These are phyloP conservation scores for Drosophila greeni DNA, from an alignment of 2,888 invertebrate genomes.

Conservation along the genomic window DNA sequence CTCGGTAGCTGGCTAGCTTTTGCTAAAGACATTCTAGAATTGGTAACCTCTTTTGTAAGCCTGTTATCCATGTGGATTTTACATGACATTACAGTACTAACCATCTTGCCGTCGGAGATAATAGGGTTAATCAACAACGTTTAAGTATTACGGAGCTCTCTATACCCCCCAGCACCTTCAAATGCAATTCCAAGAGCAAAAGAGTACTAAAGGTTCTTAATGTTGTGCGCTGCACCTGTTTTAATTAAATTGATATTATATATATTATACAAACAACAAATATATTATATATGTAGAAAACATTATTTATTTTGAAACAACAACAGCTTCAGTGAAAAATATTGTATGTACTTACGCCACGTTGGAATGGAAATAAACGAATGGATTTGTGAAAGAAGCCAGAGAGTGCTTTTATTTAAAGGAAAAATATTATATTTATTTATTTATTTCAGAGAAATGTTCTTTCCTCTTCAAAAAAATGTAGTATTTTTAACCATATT, in stretches of 20 bases:
- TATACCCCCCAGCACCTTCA: conserved; percentile 27
- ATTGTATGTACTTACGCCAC: conserved; percentile 26
- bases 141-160: conserved; percentile 33
- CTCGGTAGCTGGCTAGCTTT: conserved; percentile 59
- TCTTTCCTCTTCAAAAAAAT: not conserved
- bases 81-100: conserved; percentile 23
- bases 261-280: conserved; percentile 33
- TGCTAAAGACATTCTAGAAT: conserved; percentile 49
- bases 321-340: conserved; percentile 24
- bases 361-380: conserved; percentile 32
- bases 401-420: not conserved
- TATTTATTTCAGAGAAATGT: not conserved
- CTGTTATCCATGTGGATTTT: conserved; percentile 41
- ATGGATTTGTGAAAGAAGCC: conserved; percentile 1
- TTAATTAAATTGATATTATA: conserved; percentile 29
- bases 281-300: conserved; percentile 30
- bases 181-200: conserved; percentile 40
- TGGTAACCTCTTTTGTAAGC: conserved; percentile 33
- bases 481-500: not conserved
- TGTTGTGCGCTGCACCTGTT: conserved; percentile 64
- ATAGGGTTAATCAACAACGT: not conserved
- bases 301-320: conserved; percentile 23
- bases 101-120: conserved; percentile 22
- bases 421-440: not conserved
- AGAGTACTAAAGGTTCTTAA: conserved; percentile 38